phyloP scores from a whole-genome alignment of 2,888 invertebrate genomes.

The Thymelicus acteon region DNA sequence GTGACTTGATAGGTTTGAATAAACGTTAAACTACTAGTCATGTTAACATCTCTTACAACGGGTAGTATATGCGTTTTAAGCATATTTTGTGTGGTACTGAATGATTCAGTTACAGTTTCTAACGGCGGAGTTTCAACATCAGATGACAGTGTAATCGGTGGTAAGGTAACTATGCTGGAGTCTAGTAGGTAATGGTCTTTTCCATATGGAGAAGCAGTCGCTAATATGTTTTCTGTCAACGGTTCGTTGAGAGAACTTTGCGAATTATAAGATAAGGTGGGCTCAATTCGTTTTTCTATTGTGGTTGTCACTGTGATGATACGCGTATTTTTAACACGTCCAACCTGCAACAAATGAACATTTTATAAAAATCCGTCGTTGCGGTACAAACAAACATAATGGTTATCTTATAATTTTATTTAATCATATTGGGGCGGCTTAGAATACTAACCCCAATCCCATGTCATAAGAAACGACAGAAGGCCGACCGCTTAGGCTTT shows the following conservation, averaged over 20 bases:
- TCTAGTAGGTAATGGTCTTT: conserved; percentile 88
- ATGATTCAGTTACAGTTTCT: conserved; percentile 95
- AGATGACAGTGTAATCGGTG: conserved; percentile 90
- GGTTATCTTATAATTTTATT: no score
- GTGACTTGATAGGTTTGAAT: conserved; percentile 96
- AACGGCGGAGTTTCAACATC: conserved; percentile 93
- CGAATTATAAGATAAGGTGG: conserved; percentile 79
- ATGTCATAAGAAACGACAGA: no score
- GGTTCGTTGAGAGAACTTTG: conserved; percentile 89
- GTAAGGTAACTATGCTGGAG: conserved; percentile 93
- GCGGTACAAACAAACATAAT: no score
- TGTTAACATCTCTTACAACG: conserved; percentile 89
- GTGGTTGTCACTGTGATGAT: conserved; percentile 95
- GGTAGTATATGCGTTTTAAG: conserved; percentile 95
- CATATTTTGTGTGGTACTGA: conserved; percentile 95
- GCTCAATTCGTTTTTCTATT: conserved; percentile 90
- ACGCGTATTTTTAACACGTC: conserved; percentile 93
- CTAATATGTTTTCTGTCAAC: conserved; percentile 94
- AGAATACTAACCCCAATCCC: no score
- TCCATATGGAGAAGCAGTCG: conserved; percentile 90
- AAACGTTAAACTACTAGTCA: conserved; percentile 91
- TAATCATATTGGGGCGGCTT: no score
- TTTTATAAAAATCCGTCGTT: conserved; percentile 16
- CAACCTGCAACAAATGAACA: conserved; percentile 86
- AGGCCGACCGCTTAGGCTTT: no score